Evolutionary conservation across 2,797 vertebrate species (phyloP).

Genomic region (Anguilla megastoma): DNA sequence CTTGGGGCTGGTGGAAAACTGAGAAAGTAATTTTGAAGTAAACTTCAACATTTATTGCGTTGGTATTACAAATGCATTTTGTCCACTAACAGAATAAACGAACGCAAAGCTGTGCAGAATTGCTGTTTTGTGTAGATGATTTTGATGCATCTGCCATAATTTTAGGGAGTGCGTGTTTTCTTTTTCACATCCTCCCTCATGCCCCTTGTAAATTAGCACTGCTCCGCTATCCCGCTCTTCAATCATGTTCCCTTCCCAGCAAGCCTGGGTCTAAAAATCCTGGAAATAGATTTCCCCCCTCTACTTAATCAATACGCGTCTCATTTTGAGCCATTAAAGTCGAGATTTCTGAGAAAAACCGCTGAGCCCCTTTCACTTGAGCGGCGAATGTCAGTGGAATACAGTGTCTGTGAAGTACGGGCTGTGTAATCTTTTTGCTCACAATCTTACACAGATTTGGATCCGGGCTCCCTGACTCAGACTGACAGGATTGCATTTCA

Average conservation of each 20-base stretch:
- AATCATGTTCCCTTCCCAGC: constrained; percentile 43
- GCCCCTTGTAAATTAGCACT: constrained; percentile 28
- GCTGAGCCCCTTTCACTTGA: background rate
- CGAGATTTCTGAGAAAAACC: background rate
- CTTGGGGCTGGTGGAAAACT: too few relatives aligned
- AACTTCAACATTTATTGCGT: too few relatives aligned
- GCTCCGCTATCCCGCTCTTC: constrained; percentile 39
- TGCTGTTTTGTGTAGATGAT: too few relatives aligned
- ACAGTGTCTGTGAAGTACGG: background rate
- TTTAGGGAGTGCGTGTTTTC: background rate
- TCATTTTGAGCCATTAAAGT: constrained; percentile 40
- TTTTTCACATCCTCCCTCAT: background rate
- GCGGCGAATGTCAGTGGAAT: background rate
- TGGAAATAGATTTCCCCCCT: constrained; percentile 46
- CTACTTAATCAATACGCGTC: constrained; percentile 46
- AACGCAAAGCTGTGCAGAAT: too few relatives aligned
- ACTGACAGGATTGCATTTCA: background rate
- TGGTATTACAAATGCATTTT: too few relatives aligned
- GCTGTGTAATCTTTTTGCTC: background rate
- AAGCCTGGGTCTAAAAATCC: constrained; percentile 43
- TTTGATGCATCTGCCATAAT: too few relatives aligned
- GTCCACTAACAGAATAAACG: too few relatives aligned
- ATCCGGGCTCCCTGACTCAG: background rate
- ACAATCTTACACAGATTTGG: background rate
- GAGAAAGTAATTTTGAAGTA: too few relatives aligned